Evolutionary conservation across 2,797 vertebrate species (phyloP).

Genomic region (Bufotes viridis): DNA sequence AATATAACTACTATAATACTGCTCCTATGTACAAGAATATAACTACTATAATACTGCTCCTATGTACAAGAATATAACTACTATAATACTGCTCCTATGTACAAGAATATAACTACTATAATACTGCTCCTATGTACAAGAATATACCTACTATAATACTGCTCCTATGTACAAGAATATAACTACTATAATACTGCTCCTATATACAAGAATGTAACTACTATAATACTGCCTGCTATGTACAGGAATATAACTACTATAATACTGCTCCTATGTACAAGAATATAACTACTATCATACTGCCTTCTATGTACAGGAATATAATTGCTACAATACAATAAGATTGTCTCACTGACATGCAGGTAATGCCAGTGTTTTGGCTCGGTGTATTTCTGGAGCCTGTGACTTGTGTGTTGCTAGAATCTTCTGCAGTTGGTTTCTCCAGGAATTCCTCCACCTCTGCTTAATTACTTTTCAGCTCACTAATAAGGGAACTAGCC

Average conservation of each 20-base stretch:
- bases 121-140: not conserved
- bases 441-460: not conserved
- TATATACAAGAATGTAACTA: not conserved
- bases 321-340: not conserved
- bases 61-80: not conserved
- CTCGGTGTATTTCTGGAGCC: too few relatives aligned
- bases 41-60: conserved; percentile 13
- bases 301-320: not conserved
- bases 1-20: conserved; percentile 17
- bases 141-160: conserved; percentile 1
- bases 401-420: not conserved
- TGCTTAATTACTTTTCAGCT: not conserved
- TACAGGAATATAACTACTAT: conserved; percentile 3
- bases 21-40: conserved; percentile 12
- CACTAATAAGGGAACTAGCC: not conserved
- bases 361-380: too few relatives aligned
- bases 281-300: conserved; percentile 5
- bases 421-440: not conserved
- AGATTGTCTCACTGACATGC: too few relatives aligned
- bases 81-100: not conserved
- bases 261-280: not conserved
- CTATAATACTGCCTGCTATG: not conserved
- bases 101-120: conserved; percentile 3
- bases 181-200: not conserved
- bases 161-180: not conserved